phyloP scores from a whole-genome alignment of 1,140 invertebrate genomes.

The Adoxophyes honmai region DNA sequence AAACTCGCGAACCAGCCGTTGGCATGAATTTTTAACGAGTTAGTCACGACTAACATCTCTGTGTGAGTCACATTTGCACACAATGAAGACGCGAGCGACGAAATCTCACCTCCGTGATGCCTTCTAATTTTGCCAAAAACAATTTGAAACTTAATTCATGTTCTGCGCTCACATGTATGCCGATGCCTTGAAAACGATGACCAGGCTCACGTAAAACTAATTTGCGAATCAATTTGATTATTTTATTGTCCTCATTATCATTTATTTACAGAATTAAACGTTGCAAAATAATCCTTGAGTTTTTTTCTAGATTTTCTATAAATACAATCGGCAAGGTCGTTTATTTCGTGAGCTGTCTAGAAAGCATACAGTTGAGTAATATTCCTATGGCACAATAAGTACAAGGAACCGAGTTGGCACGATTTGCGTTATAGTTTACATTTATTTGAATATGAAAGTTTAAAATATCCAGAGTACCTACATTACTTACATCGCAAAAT shows the following conservation, averaged over 20 bases:
- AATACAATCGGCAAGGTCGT: constrained; percentile 31
- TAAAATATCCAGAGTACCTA: no score
- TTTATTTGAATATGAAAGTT: no score
- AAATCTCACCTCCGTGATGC: constrained; percentile 16
- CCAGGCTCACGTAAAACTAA: background rate
- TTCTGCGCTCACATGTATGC: background rate
- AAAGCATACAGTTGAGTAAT: constrained; percentile 48
- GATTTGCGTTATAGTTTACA: no score
- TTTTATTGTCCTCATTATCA: background rate
- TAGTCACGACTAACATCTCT: constrained; percentile 56
- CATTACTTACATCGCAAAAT: no score
- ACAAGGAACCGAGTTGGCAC: no score
- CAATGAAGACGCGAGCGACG: constrained; percentile 10
- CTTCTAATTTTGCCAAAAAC: constrained; percentile 3
- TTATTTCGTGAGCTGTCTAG: constrained; percentile 37
- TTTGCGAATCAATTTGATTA: background rate
- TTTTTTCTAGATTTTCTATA: constrained; percentile 24
- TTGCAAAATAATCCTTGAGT: constrained; percentile 21
- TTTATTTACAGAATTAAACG: background rate
- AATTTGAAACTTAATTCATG: background rate
- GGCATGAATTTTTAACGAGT: constrained; percentile 62
- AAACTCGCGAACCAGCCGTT: constrained; percentile 40
- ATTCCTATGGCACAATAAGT: constrained; percentile 24
- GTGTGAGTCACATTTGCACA: constrained; percentile 56
- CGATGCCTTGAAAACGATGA: background rate